Percentiles rank a stretch among this genome's conserved stretches.
phyloP scores from a whole-genome alignment of 2,888 invertebrate species.

The Eupithecia exiguata region DNA sequence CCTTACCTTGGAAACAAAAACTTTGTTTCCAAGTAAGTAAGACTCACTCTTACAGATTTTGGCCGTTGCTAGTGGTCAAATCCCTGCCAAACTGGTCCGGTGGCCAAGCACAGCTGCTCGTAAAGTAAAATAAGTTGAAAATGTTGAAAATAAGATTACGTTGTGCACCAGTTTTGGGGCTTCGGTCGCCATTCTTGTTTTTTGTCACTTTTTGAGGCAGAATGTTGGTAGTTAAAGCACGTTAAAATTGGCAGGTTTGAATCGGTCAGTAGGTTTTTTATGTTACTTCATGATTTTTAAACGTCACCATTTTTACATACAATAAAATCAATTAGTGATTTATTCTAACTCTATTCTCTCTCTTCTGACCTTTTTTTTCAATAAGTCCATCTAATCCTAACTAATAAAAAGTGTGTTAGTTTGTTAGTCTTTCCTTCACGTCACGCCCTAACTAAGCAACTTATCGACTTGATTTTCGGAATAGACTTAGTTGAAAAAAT shows the following conservation, averaged over 20 bases:
- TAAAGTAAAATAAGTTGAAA: not conserved
- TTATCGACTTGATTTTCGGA: too few relatives aligned
- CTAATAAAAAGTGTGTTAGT: too few relatives aligned
- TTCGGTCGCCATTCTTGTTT: constrained; percentile 21
- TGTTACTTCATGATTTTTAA: not conserved
- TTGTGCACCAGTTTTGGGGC: constrained; percentile 42
- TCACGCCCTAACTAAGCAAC: too few relatives aligned
- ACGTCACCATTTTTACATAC: not conserved
- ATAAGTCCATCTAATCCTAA: too few relatives aligned
- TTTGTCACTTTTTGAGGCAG: not conserved
- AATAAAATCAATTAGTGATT: too few relatives aligned
- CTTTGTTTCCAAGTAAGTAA: not conserved
- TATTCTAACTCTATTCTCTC: too few relatives aligned
- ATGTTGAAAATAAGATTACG: constrained; percentile 29
- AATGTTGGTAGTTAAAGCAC: not conserved
- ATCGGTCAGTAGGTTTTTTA: not conserved
- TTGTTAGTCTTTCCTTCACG: too few relatives aligned
- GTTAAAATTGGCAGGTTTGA: not conserved
- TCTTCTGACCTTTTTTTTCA: too few relatives aligned
- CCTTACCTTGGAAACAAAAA: too few relatives aligned
- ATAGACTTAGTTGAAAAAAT: too few relatives aligned
- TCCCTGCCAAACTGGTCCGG: constrained; percentile 26
- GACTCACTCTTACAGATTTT: not conserved
- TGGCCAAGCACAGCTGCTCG: constrained; percentile 49
- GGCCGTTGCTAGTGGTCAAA: constrained; percentile 27